Conservation (phyloP, 2,888 invertebrate genomes). For the Clunio marinus region DNA sequence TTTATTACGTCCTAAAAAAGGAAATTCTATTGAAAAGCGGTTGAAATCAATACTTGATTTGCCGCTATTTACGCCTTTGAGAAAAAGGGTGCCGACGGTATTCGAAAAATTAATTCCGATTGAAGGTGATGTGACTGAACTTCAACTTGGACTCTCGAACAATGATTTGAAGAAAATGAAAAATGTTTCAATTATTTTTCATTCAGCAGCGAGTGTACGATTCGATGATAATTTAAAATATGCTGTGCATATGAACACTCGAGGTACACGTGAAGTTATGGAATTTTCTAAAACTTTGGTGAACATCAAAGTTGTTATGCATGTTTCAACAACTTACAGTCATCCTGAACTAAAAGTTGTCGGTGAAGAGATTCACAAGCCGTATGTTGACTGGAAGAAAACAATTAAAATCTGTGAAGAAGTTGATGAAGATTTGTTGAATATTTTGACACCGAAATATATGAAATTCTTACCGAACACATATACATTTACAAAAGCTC, state of each 20-base stretch:
- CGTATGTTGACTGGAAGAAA: conserved; percentile 64
- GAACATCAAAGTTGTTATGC: conserved; percentile 60
- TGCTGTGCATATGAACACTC: conserved; percentile 61
- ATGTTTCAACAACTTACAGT: conserved; percentile 84
- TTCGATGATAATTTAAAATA: conserved; percentile 73
- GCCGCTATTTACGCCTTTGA: conserved; percentile 51
- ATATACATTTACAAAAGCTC: conserved; percentile 83
- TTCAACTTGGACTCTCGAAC: conserved; percentile 57
- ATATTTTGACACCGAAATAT: conserved; percentile 60
- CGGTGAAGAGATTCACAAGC: conserved; percentile 67
- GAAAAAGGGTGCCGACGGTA: conserved; percentile 55
- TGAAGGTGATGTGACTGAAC: conserved; percentile 58
- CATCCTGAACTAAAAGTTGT: conserved; percentile 71
- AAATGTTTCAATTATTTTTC: conserved; percentile 65
- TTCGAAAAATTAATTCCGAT: conserved; percentile 63
- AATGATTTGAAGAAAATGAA: conserved; percentile 54
- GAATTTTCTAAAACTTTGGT: conserved; percentile 56
- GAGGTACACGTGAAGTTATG: conserved; percentile 62
- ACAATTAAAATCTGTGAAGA: conserved; percentile 63
- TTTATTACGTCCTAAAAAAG: conserved; percentile 69
- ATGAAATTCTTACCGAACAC: conserved; percentile 75
- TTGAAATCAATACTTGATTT: conserved; percentile 57
- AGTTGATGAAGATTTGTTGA: conserved; percentile 56
- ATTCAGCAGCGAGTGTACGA: conserved; percentile 66
- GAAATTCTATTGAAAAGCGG: conserved; percentile 61